A percentile compares a stretch with the other conserved stretches of the same genome.
Evolutionary conservation across 1,140 invertebrate genomes (phyloP).

Genomic region (Drosophila ananassae): DNA sequence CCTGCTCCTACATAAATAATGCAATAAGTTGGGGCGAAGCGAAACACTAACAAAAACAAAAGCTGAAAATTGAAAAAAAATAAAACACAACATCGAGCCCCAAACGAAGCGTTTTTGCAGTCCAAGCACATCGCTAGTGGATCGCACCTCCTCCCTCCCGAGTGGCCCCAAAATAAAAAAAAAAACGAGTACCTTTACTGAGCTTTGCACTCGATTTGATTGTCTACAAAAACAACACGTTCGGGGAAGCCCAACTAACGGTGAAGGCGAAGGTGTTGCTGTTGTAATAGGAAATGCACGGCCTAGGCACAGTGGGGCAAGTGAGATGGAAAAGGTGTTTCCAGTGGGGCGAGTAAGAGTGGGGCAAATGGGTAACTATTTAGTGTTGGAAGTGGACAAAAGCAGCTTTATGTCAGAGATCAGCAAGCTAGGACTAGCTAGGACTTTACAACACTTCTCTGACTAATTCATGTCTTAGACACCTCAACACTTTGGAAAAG

Average conservation of each 20-base stretch:
- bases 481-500: too few relatives aligned
- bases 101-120: conserved; percentile 73
- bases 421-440: too few relatives aligned
- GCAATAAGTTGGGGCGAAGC: conserved; percentile 52
- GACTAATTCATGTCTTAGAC: too few relatives aligned
- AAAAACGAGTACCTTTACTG: conserved; percentile 52
- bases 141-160: conserved; percentile 35
- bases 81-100: conserved; percentile 7
- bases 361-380: too few relatives aligned
- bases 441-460: too few relatives aligned
- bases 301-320: conserved; percentile 44
- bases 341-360: too few relatives aligned
- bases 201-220: conserved; percentile 74
- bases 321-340: neutral
- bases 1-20: conserved; percentile 61
- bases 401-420: too few relatives aligned
- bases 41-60: conserved; percentile 53
- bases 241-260: conserved; percentile 25
- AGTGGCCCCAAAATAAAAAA: neutral
- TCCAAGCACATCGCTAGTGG: conserved; percentile 58
- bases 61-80: conserved; percentile 46
- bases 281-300: conserved; percentile 40
- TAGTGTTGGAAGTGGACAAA: too few relatives aligned
- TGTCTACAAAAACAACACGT: conserved; percentile 12
- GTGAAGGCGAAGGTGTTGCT: conserved; percentile 48